Conservation (phyloP, 2,113 vertebrate species). For the Noturus placidus region DNA sequence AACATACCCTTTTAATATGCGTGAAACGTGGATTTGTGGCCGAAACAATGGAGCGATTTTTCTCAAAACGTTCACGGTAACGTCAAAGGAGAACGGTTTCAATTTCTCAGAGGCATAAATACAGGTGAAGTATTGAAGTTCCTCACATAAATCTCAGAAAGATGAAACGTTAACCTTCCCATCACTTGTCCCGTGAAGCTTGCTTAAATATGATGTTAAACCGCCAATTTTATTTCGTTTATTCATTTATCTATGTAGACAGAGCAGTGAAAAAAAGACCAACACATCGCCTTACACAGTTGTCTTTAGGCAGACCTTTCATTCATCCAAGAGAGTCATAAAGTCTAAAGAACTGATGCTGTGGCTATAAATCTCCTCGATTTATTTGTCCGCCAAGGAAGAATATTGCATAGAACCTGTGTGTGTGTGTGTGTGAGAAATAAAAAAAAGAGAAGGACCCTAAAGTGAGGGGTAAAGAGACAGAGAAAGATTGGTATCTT, state of each 20-base stretch:
- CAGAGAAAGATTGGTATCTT: conserved; percentile 52
- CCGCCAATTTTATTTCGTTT: conserved; percentile 12
- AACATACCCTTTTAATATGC: background rate
- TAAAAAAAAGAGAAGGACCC: background rate
- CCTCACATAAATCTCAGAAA: conserved; percentile 75
- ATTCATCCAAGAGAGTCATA: conserved; percentile 59
- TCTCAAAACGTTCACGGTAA: conserved; percentile 58
- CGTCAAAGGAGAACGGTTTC: conserved; percentile 65
- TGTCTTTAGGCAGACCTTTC: conserved; percentile 48
- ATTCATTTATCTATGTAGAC: conserved; percentile 24
- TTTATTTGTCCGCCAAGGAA: conserved; percentile 64
- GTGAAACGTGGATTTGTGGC: conserved; percentile 70
- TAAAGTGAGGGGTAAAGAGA: conserved; percentile 18
- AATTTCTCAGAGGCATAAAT: conserved; percentile 66
- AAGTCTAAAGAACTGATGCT: conserved; percentile 60
- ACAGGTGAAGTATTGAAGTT: conserved; percentile 62
- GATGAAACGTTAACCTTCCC: conserved; percentile 67
- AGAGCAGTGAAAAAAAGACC: conserved; percentile 53
- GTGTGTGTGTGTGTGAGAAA: background rate
- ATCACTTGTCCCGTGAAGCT: conserved; percentile 32
- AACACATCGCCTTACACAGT: conserved; percentile 59
- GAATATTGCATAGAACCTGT: conserved; percentile 23
- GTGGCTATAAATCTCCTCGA: conserved; percentile 64
- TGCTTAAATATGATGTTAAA: conserved; percentile 52
- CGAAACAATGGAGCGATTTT: conserved; percentile 74